Conservation (phyloP, 2,888 invertebrate species). For the Andrena chrysosceles region DNA sequence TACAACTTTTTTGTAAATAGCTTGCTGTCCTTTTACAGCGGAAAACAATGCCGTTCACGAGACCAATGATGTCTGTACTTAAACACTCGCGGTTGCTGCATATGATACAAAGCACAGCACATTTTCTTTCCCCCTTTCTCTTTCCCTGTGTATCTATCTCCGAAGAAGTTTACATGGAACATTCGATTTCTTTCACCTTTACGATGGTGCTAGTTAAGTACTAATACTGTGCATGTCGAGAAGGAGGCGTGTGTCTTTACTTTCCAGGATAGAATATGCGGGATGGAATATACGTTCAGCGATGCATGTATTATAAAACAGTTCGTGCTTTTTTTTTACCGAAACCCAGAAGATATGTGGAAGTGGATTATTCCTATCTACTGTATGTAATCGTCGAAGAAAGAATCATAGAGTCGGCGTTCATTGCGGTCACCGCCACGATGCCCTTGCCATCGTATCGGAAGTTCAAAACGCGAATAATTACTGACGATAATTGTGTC, state of each 20-base stretch:
- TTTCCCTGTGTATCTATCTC: background rate
- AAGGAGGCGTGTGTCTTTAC: slow-evolving; percentile 18
- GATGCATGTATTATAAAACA: slow-evolving; percentile 13
- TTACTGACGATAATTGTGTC: background rate
- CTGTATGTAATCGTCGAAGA: slow-evolving; percentile 38
- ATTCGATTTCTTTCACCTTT: background rate
- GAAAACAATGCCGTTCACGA: too few relatives aligned
- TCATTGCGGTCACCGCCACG: background rate
- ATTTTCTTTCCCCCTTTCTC: too few relatives aligned
- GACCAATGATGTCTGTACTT: too few relatives aligned
- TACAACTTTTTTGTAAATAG: slow-evolving; percentile 37
- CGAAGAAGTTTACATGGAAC: background rate
- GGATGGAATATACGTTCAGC: slow-evolving; percentile 20
- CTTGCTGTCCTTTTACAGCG: slow-evolving; percentile 2
- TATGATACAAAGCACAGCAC: background rate
- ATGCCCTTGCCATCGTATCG: background rate
- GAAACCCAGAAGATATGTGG: slow-evolving; percentile 33
- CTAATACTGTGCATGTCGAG: slow-evolving; percentile 21
- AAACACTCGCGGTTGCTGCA: background rate
- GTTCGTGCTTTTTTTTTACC: slow-evolving; percentile 13
- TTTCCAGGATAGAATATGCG: slow-evolving; percentile 15
- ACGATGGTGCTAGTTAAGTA: slow-evolving; percentile 28
- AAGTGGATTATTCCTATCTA: background rate
- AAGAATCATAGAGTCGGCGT: background rate
- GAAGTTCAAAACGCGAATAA: background rate